A percentile compares a stretch with the other conserved stretches of the same genome.
phyloP scores from a whole-genome alignment of 1,140 invertebrate species.

The Phthorimaea operculella region DNA sequence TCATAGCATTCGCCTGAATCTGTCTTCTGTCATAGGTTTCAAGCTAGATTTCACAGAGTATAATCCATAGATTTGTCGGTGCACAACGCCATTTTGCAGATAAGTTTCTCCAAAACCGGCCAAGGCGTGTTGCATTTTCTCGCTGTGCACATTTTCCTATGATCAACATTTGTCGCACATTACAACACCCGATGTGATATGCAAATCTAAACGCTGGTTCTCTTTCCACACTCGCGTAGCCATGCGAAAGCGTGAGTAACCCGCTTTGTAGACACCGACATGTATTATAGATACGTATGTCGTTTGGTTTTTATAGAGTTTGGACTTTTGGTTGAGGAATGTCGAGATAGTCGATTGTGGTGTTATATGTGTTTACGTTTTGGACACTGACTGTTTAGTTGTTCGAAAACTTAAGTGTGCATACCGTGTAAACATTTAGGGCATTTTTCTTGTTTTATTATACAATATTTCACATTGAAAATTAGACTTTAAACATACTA shows the following conservation, averaged over 20 bases:
- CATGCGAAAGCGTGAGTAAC: conserved; percentile 66
- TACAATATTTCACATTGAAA: neutral
- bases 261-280: conserved; percentile 43
- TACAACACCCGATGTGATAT: too few species aligned
- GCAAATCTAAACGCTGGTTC: conserved; percentile 43
- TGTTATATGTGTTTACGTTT: conserved; percentile 15
- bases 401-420: neutral
- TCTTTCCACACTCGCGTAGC: conserved; percentile 63
- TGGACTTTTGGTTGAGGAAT: neutral
- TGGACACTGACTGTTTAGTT: neutral
- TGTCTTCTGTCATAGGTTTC: too few species aligned
- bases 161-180: too few species aligned
- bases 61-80: too few species aligned
- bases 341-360: conserved; percentile 12
- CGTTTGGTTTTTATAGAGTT: conserved; percentile 31
- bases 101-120: too few species aligned
- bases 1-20: too few species aligned
- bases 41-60: too few species aligned
- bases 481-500: too few species aligned
- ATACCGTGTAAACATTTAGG: neutral
- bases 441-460: neutral
- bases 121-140: too few species aligned
- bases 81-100: too few species aligned
- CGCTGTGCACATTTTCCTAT: too few species aligned
- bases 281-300: conserved; percentile 34